These are phyloP conservation scores for Myopa testacea DNA, from an alignment of 2,888 invertebrate genomes.

Conservation along the genomic window DNA sequence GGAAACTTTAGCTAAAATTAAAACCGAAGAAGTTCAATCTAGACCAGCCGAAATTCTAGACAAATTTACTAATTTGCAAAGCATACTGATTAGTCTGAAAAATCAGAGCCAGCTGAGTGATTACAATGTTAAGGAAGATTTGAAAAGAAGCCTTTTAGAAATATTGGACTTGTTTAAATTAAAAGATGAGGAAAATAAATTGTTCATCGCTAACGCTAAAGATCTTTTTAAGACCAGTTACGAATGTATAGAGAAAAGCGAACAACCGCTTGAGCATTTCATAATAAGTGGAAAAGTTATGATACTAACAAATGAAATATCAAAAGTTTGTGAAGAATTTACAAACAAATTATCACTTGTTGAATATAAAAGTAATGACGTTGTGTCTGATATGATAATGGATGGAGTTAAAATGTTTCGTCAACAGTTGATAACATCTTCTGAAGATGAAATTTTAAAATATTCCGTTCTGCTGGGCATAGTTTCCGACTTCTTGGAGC, in stretches of 20 bases:
- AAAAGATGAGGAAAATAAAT: conserved; percentile 1
- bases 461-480: conserved; percentile 37
- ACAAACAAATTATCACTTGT: neutral
- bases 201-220: neutral
- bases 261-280: neutral
- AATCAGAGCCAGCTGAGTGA: too few species aligned
- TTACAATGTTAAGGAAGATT: neutral
- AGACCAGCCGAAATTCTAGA: conserved; percentile 2
- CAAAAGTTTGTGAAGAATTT: neutral
- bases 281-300: neutral
- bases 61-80: conserved; percentile 6
- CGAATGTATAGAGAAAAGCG: neutral
- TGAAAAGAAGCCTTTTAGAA: neutral
- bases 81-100: neutral
- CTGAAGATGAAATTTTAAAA: conserved; percentile 12
- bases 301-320: neutral
- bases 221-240: neutral
- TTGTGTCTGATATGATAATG: neutral
- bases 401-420: neutral
- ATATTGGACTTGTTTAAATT: neutral
- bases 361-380: neutral
- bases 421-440: neutral
- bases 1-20: neutral
- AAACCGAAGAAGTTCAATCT: neutral
- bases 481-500: conserved; percentile 46